Evolutionary conservation across 1,140 invertebrate genomes (phyloP).

Genomic region (Drosophila subpulchrella): DNA sequence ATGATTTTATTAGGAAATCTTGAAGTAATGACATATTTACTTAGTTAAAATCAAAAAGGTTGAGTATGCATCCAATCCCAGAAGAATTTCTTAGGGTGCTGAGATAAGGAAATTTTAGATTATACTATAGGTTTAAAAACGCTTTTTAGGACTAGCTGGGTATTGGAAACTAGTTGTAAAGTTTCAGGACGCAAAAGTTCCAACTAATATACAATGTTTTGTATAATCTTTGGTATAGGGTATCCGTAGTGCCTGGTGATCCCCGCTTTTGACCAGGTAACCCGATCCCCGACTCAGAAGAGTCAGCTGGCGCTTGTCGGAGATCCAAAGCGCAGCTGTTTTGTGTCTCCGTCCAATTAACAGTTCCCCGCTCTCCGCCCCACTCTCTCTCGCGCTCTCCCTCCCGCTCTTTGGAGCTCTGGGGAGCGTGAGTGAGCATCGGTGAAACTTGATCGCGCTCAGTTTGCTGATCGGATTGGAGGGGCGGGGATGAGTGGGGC

Average conservation of each 20-base stretch:
- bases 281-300: constrained; percentile 48
- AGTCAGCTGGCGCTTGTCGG: constrained; percentile 74
- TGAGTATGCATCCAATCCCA: too few relatives aligned
- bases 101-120: too few relatives aligned
- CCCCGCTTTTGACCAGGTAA: constrained; percentile 32
- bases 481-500: constrained; percentile 3
- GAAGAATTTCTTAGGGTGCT: too few relatives aligned
- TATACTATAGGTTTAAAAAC: too few relatives aligned
- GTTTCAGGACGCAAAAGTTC: too few relatives aligned
- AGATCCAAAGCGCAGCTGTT: constrained; percentile 67
- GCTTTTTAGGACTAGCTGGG: too few relatives aligned
- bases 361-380: constrained; percentile 39
- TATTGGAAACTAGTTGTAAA: too few relatives aligned
- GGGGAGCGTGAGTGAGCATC: constrained; percentile 27
- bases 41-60: too few relatives aligned
- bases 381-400: background rate
- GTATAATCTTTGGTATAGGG: constrained; percentile 1
- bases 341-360: constrained; percentile 70
- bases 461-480: constrained; percentile 17
- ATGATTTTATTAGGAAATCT: too few relatives aligned
- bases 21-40: too few relatives aligned
- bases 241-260: background rate
- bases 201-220: too few relatives aligned
- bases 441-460: constrained; percentile 69
- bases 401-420: background rate